phyloP scores from a whole-genome alignment of 2,888 invertebrate genomes.

The Chloroclystis v-ata region DNA sequence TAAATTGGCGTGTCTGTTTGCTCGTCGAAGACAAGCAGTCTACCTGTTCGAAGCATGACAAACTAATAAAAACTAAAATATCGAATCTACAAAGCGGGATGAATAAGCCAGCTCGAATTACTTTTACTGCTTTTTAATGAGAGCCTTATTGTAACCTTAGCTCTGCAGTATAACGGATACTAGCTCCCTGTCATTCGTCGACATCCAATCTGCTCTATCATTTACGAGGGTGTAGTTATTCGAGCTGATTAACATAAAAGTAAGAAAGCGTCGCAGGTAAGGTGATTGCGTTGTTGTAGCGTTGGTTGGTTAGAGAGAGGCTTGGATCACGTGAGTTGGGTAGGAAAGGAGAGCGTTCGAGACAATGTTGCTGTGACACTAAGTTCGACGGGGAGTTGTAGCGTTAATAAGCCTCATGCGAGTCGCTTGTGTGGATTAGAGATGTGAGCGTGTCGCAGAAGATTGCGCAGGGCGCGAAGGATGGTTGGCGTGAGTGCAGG shows the following conservation, averaged over 20 bases:
- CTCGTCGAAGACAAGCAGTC: conserved; percentile 52
- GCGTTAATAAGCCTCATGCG: conserved; percentile 47
- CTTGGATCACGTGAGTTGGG: conserved; percentile 32
- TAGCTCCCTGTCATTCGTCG: conserved; percentile 18
- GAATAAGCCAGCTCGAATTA: conserved; percentile 56
- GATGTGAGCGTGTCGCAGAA: conserved; percentile 26
- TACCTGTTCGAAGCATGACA: conserved; percentile 55
- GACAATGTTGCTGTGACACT: conserved; percentile 15
- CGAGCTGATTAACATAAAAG: conserved; percentile 43
- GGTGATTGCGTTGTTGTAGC: conserved; percentile 52
- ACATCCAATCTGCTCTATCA: conserved; percentile 19
- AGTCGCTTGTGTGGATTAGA: conserved; percentile 21
- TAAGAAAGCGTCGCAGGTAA: conserved; percentile 43
- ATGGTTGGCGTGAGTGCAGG: conserved; percentile 16
- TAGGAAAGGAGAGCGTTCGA: conserved; percentile 15
- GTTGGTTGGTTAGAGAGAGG: conserved; percentile 55
- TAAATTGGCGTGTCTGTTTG: conserved; percentile 40
- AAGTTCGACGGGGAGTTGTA: conserved; percentile 16
- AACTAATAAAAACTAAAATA: conserved; percentile 49
- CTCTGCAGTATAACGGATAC: conserved; percentile 11
- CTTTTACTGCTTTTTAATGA: conserved; percentile 32
- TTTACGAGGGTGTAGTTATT: conserved; percentile 23
- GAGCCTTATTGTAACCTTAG: conserved; percentile 18
- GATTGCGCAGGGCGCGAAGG: conserved; percentile 22
- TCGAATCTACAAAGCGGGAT: conserved; percentile 57